Evolutionary conservation across 1,140 invertebrate species (phyloP).

Genomic region (Melipona quadrifasciata): DNA sequence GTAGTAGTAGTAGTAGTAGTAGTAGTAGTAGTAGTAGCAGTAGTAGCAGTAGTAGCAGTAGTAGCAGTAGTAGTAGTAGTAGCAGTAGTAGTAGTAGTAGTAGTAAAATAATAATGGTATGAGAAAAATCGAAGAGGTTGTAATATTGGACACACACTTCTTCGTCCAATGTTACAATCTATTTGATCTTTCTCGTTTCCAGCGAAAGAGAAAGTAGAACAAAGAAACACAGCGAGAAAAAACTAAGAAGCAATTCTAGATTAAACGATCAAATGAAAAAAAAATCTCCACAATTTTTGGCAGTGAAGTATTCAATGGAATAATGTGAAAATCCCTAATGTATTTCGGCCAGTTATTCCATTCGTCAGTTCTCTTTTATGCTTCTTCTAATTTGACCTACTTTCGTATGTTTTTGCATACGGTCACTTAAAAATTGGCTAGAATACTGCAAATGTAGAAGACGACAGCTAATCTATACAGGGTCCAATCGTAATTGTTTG

Average conservation of each 20-base stretch:
- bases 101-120: no score
- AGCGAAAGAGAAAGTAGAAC: not conserved
- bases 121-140: not conserved
- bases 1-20: not conserved
- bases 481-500: not conserved
- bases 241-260: not conserved
- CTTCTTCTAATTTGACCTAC: not conserved
- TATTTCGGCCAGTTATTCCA: not conserved
- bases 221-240: not conserved
- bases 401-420: not conserved
- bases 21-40: no score
- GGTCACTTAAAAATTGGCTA: not conserved
- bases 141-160: conserved; percentile 46
- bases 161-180: not conserved
- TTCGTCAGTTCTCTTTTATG: not conserved
- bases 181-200: not conserved
- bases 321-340: not conserved
- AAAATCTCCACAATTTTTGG: not conserved
- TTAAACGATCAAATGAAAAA: not conserved
- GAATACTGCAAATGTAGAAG: conserved; percentile 23
- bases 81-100: no score
- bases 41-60: not conserved
- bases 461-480: not conserved
- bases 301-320: not conserved
- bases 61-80: not conserved